phyloP scores from a whole-genome alignment of 2,888 invertebrate genomes.

The Luffia ferchaultella region DNA sequence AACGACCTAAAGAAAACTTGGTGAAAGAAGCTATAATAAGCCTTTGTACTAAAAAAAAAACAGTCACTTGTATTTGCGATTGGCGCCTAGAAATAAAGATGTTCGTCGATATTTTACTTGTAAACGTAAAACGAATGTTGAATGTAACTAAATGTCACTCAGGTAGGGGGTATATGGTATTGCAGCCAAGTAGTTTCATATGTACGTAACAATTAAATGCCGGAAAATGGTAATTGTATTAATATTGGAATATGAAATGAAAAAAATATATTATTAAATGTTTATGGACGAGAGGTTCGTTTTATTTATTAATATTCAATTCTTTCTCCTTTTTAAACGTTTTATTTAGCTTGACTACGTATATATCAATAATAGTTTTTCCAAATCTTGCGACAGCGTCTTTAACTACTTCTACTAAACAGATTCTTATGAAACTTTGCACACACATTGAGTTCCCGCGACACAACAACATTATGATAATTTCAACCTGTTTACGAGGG shows the following conservation, averaged over 20 bases:
- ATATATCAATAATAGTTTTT: too few species aligned
- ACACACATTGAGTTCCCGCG: too few species aligned
- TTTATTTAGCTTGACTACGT: too few species aligned
- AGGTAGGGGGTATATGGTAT: constrained; percentile 55
- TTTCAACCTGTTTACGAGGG: too few species aligned
- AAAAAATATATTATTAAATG: constrained; percentile 64
- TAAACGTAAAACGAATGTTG: constrained; percentile 43
- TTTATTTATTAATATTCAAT: constrained; percentile 13
- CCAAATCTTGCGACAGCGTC: too few species aligned
- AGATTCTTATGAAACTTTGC: too few species aligned
- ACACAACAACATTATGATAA: too few species aligned
- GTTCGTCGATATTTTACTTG: constrained; percentile 37
- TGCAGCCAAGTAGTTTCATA: constrained; percentile 50
- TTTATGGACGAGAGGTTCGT: constrained; percentile 46
- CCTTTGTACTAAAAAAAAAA: constrained; percentile 45
- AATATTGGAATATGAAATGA: constrained; percentile 58
- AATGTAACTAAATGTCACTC: constrained; percentile 43
- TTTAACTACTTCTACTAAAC: too few species aligned
- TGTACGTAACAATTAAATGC: neutral
- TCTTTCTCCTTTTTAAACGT: too few species aligned
- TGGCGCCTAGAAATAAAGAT: constrained; percentile 25
- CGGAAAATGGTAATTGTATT: constrained; percentile 42
- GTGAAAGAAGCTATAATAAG: constrained; percentile 63
- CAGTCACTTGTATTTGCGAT: constrained; percentile 54
- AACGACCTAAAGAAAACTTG: constrained; percentile 52